Evolutionary conservation across 2,888 invertebrate genomes (phyloP).

Genomic region (Philhelius pedissequus): DNA sequence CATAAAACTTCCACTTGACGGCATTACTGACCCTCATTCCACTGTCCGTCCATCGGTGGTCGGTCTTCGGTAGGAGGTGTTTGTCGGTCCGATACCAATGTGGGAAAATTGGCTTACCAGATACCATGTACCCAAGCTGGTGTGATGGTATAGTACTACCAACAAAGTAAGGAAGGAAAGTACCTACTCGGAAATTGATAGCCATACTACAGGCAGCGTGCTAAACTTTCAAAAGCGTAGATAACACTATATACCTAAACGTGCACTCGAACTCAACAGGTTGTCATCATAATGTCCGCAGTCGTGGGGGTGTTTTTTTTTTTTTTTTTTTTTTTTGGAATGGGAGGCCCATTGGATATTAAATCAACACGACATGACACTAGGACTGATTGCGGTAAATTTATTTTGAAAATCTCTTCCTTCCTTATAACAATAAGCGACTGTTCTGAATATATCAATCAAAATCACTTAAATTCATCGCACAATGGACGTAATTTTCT

Average conservation of each 20-base stretch:
- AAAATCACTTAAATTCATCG: slow-evolving; percentile 67
- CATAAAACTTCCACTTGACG: slow-evolving; percentile 57
- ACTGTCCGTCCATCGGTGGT: not conserved
- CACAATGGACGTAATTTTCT: slow-evolving; percentile 69
- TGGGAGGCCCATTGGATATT: slow-evolving; percentile 21
- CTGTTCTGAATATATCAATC: slow-evolving; percentile 69
- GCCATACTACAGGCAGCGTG: no score
- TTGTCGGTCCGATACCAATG: slow-evolving; percentile 14
- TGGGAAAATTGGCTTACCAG: slow-evolving; percentile 49
- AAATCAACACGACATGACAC: slow-evolving; percentile 58
- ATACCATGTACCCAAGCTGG: no score
- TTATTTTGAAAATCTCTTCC: slow-evolving; percentile 68
- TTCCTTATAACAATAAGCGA: slow-evolving; percentile 66
- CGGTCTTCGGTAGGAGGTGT: not conserved
- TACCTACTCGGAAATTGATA: slow-evolving; percentile 59
- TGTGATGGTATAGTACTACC: not conserved
- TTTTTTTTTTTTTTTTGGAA: no score
- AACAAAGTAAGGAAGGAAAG: slow-evolving; percentile 50
- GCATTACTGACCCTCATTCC: slow-evolving; percentile 67
- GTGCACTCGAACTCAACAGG: slow-evolving; percentile 43
- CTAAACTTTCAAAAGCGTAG: slow-evolving; percentile 42
- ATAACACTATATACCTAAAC: not conserved
- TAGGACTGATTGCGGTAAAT: slow-evolving; percentile 60
- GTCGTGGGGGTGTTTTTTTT: not conserved
- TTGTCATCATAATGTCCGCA: slow-evolving; percentile 13